Evolutionary conservation across 1,140 invertebrate genomes (phyloP).

Genomic region (Lineus longissimus): DNA sequence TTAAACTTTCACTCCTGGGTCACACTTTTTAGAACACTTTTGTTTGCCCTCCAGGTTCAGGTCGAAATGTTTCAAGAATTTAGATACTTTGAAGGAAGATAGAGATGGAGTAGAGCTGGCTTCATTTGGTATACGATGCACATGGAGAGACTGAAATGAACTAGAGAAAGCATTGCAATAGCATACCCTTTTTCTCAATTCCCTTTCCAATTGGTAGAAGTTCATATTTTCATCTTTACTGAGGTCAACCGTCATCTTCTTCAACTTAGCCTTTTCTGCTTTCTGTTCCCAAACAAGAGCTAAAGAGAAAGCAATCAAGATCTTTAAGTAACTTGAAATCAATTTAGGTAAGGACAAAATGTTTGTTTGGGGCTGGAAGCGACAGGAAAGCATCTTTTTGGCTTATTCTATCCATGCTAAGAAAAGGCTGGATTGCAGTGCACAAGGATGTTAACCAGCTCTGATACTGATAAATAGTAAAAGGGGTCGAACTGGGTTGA

Average conservation of each 20-base stretch:
- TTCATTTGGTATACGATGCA: too few species aligned
- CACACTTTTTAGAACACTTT: not conserved
- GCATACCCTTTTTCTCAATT: conserved; percentile 42
- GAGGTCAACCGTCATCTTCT: conserved; percentile 10
- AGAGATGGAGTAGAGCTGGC: too few species aligned
- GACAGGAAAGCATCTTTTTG: too few species aligned
- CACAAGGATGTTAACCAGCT: too few species aligned
- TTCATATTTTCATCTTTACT: conserved; percentile 20
- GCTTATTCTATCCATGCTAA: too few species aligned
- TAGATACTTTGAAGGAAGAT: too few species aligned
- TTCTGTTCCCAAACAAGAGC: conserved; percentile 18
- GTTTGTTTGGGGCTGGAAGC: not conserved
- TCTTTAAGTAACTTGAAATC: not conserved
- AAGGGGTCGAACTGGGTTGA: too few species aligned
- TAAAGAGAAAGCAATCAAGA: not conserved
- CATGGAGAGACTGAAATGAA: too few species aligned
- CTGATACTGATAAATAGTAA: too few species aligned
- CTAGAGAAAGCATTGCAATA: too few species aligned
- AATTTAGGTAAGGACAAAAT: not conserved
- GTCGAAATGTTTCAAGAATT: too few species aligned
- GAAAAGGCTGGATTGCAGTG: too few species aligned
- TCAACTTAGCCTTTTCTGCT: conserved; percentile 33
- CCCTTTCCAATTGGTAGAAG: conserved; percentile 42
- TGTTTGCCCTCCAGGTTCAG: not conserved
- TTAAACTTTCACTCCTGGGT: not conserved